Base-by-base conservation (phyloP, 2,888 invertebrate genomes). In the Myathropa florea region DNA sequence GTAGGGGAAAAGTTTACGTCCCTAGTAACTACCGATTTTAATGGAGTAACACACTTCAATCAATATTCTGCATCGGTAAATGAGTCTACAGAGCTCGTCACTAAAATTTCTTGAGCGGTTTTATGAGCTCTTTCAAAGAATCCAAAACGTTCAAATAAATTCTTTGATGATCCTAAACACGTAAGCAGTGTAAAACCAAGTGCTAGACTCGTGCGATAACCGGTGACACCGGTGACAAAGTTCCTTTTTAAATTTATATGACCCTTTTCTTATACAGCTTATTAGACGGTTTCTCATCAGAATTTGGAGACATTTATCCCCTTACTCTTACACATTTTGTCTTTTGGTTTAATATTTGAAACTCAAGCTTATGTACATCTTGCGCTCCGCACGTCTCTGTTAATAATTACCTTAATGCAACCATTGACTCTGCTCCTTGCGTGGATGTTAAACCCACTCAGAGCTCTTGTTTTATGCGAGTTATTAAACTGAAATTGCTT, bases 401-500 rank as follows among this genome's bases (percentile, higher is more conserved):
- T 46, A 57, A 26, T 65, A 39, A 53, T 46, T 65, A 65, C 65
- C 10, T 64, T 24, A 14, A 53, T 24, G 10, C 26, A 46, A 18
- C 10, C 57, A 57, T 57, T 65, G 65, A 46, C 24, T 46, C 46
- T 53, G 14, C n/a, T 21, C 46, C 46, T 26, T 46, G 39, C n/a
- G n/a, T 18, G 21, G 36, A 26, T 53, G 36, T 73, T n/a, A 57
- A 73, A 72, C 26, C 28, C 30, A 72, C 28, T 60, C 53, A 23
- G 18, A 33, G 57, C 26, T 21, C 59, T 46, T 30, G 53, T 75
- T 77, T 79, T 70, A 65, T 75, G 60, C 18, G 33, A 60, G 63
- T 64, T 79, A 79, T 79, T 70, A 79, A 79, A 79, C 63, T 70
- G 46, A 65, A 73, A 73, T 73, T 79, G 67, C 24, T 83, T 68